phyloP scores from a whole-genome alignment of 2,888 invertebrate genomes.

The Amiota mariae region DNA sequence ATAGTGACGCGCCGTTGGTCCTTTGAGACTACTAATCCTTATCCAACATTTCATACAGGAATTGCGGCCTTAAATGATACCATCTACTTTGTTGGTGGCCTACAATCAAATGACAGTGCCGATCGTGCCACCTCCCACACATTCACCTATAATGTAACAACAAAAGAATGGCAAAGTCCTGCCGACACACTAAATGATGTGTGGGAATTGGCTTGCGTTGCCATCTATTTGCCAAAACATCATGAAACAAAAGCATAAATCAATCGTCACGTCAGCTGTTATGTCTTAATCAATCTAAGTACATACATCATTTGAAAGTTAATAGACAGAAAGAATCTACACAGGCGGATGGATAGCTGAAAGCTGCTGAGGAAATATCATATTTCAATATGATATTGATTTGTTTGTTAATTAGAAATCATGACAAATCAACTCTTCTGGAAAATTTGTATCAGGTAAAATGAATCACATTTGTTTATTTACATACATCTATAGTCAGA shows the following conservation, averaged over 20 bases:
- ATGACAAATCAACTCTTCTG: no score
- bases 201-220: constrained; percentile 82
- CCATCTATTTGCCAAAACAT: constrained; percentile 79
- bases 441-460: no score
- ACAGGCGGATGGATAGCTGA: no score
- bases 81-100: constrained; percentile 82
- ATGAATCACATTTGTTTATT: no score
- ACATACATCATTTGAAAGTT: no score
- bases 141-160: constrained; percentile 79
- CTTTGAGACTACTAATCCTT: constrained; percentile 78
- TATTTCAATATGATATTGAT: no score
- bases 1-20: constrained; percentile 77
- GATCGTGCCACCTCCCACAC: constrained; percentile 80
- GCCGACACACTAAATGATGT: constrained; percentile 79
- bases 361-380: no score
- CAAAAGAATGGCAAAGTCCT: constrained; percentile 78
- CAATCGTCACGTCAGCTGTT: no score
- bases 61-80: constrained; percentile 78
- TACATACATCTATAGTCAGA: no score
- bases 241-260: constrained; percentile 51
- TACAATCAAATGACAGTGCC: constrained; percentile 79
- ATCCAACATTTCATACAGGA: constrained; percentile 81
- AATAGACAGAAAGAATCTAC: no score
- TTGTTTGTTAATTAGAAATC: no score
- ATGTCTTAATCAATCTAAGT: no score